These are phyloP conservation scores for Allophyes oxyacanthae DNA, from an alignment of 2,888 invertebrate species.

Conservation along the genomic window DNA sequence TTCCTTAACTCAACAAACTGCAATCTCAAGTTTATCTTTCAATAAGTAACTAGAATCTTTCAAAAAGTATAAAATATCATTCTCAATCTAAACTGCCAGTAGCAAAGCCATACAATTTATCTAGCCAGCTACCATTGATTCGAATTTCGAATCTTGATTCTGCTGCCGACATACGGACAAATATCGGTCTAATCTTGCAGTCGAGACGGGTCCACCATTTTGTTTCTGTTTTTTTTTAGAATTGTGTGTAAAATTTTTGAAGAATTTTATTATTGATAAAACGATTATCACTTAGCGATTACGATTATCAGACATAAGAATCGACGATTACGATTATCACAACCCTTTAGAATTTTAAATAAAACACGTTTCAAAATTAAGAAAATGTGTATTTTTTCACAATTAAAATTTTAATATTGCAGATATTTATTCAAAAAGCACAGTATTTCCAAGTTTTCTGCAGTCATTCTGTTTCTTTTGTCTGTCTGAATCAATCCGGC, in stretches of 20 bases:
- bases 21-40: not conserved
- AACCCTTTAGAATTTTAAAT: no score
- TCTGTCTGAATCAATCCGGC: no score
- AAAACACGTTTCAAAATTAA: no score
- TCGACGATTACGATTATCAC: no score
- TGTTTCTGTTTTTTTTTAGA: constrained; percentile 3
- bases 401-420: no score
- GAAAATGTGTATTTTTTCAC: no score
- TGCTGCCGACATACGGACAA: constrained; percentile 45
- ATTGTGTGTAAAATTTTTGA: not conserved
- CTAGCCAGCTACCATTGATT: constrained; percentile 46
- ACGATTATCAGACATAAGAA: no score
- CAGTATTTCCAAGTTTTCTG: no score
- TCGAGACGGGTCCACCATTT: constrained; percentile 18
- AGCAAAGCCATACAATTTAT: constrained; percentile 44
- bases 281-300: no score
- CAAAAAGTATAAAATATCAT: constrained; percentile 11
- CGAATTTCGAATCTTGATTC: constrained; percentile 53
- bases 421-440: no score
- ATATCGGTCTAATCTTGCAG: constrained; percentile 39
- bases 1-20: not conserved
- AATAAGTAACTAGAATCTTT: constrained; percentile 1
- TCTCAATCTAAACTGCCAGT: constrained; percentile 22
- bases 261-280: no score
- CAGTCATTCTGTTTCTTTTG: no score